A percentile compares a stretch with the other conserved stretches of the same genome.
These are phyloP conservation scores for Embidobia sp. DNA, from an alignment of 2,888 invertebrate genomes.

Conservation along the genomic window DNA sequence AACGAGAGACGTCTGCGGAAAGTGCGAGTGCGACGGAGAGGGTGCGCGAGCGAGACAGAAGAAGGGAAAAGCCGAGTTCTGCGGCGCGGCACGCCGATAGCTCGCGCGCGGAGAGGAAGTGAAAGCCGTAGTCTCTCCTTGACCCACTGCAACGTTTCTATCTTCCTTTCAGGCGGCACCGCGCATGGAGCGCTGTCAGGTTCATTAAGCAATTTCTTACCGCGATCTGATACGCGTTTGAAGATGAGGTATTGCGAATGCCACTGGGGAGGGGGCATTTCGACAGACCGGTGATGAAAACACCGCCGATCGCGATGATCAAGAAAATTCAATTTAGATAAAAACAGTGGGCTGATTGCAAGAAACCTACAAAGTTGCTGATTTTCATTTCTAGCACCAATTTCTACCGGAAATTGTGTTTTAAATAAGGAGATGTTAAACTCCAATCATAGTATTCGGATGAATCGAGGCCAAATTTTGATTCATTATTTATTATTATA, in stretches of 20 bases:
- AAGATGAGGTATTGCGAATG: slow-evolving; percentile 53
- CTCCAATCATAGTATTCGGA: too few relatives aligned
- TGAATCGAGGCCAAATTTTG: too few relatives aligned
- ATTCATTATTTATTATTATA: too few relatives aligned
- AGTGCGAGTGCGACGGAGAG: slow-evolving; percentile 44
- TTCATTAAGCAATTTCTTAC: slow-evolving; percentile 80
- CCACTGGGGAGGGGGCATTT: slow-evolving; percentile 12
- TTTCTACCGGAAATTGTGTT: too few relatives aligned
- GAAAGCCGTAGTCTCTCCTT: slow-evolving; percentile 81
- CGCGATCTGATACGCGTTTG: slow-evolving; percentile 56
- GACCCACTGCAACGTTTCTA: slow-evolving; percentile 82
- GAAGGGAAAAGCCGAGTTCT: slow-evolving; percentile 64
- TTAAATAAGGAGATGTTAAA: too few relatives aligned
- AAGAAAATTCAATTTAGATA: too few relatives aligned
- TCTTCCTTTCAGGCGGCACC: slow-evolving; percentile 80
- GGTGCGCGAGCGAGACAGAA: slow-evolving; percentile 44
- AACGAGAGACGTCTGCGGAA: slow-evolving; percentile 38
- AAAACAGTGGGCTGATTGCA: too few relatives aligned
- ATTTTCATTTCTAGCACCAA: too few relatives aligned
- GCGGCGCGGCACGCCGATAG: slow-evolving; percentile 65
- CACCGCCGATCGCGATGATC: too few relatives aligned
- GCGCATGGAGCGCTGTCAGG: slow-evolving; percentile 71
- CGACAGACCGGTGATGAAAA: slow-evolving; percentile 27
- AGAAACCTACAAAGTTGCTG: too few relatives aligned
- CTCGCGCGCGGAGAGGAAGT: slow-evolving; percentile 79